These are phyloP conservation scores for Spodoptera litura DNA, from an alignment of 1,140 invertebrate species.

Conservation along the genomic window DNA sequence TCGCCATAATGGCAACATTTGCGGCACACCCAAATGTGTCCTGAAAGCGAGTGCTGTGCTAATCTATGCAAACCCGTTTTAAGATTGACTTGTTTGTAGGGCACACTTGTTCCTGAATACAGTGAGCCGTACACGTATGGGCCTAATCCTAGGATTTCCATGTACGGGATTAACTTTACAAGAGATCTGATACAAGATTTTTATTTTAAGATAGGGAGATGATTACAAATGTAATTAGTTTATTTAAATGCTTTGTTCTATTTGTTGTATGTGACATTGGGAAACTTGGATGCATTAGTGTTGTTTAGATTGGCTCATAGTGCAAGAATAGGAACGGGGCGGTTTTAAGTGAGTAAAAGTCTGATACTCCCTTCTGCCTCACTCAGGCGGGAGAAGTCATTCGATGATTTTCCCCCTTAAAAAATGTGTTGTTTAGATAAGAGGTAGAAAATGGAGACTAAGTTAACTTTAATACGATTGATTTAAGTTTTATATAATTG, in stretches of 20 bases:
- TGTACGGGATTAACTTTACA: constrained; percentile 27
- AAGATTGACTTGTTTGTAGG: constrained; percentile 74
- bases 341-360: too few species aligned
- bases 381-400: too few species aligned
- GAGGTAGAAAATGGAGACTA: too few species aligned
- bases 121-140: constrained; percentile 48
- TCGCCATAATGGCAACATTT: constrained; percentile 25
- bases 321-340: too few species aligned
- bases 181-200: neutral
- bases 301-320: too few species aligned
- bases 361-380: too few species aligned
- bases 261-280: neutral
- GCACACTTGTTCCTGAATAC: constrained; percentile 60
- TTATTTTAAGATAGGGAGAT: neutral
- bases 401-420: too few species aligned
- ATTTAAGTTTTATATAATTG: too few species aligned
- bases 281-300: neutral
- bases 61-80: constrained; percentile 74
- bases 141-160: constrained; percentile 42
- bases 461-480: too few species aligned
- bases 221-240: neutral
- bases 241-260: neutral
- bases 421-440: too few species aligned
- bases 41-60: constrained; percentile 64
- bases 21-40: constrained; percentile 54